These are phyloP conservation scores for Drosophila tropicalis DNA, from an alignment of 1,140 invertebrate species.

Conservation along the genomic window DNA sequence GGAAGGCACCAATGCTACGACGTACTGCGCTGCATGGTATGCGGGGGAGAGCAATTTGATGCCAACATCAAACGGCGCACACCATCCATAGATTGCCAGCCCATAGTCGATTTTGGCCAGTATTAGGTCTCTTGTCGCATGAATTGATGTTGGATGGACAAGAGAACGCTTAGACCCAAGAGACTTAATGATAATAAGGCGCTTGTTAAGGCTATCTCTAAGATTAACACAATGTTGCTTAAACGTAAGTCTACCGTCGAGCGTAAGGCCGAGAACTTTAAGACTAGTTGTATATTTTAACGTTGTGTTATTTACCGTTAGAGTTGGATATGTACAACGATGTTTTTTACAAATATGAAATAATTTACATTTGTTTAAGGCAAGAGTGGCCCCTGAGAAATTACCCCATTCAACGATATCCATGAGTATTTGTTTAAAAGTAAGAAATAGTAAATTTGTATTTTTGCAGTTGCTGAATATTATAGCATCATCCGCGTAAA, in stretches of 20 bases:
- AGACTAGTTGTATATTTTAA: conserved; percentile 6
- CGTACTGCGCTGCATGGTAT: conserved; percentile 26
- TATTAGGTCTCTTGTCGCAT: conserved; percentile 25
- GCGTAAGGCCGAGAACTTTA: conserved; percentile 22
- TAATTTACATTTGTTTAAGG: conserved; percentile 5
- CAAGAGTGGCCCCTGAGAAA: no score
- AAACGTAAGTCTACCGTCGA: conserved; percentile 22
- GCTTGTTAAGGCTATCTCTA: conserved; percentile 21
- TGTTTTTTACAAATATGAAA: conserved; percentile 4
- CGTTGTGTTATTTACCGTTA: conserved; percentile 15
- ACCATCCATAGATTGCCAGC: conserved; percentile 27
- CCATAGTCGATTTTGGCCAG: conserved; percentile 25
- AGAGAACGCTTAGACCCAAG: conserved; percentile 10
- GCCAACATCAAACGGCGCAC: no score
- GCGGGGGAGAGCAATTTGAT: conserved; percentile 14
- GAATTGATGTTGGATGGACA: conserved; percentile 17
- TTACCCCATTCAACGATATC: conserved; percentile 13
- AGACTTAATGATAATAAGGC: conserved; percentile 34
- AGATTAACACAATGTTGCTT: conserved; percentile 27
- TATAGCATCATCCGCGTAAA: conserved; percentile 32
- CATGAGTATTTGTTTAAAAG: conserved; percentile 6
- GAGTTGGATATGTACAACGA: conserved; percentile 16
- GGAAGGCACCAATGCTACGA: conserved; percentile 16
- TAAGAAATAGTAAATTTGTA: conserved; percentile 8
- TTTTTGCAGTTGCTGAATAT: conserved; percentile 31